phyloP scores from a whole-genome alignment of 2,888 invertebrate genomes.

The Temnothorax rugatulus region DNA sequence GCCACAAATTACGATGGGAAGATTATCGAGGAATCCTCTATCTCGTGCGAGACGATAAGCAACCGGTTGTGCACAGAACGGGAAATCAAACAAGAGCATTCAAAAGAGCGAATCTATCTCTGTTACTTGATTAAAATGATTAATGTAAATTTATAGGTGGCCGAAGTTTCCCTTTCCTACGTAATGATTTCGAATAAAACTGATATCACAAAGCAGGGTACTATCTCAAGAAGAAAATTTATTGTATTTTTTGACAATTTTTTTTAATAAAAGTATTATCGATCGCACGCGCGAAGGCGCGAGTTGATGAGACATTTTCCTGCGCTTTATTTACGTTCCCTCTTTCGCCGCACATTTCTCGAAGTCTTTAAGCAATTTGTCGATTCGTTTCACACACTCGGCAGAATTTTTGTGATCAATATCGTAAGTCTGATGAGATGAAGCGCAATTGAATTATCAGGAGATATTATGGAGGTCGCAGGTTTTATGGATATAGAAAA shows the following conservation, averaged over 20 bases:
- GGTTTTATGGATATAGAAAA: background rate
- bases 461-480: background rate
- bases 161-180: conserved; percentile 7
- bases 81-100: conserved; percentile 37
- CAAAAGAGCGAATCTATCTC: conserved; percentile 55
- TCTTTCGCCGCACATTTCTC: conserved; percentile 39
- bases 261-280: background rate
- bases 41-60: background rate
- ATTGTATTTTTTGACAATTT: background rate
- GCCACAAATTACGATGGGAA: background rate
- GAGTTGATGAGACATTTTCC: background rate
- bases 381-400: conserved; percentile 64
- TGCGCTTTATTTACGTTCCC: background rate
- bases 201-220: background rate
- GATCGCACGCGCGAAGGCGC: background rate
- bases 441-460: background rate
- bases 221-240: conserved; percentile 1
- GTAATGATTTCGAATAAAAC: background rate
- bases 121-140: conserved; percentile 72
- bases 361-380: conserved; percentile 70
- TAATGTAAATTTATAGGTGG: conserved; percentile 71
- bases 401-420: conserved; percentile 72
- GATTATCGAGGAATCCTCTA: conserved; percentile 1
- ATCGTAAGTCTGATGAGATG: conserved; percentile 69
- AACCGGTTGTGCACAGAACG: background rate